phyloP scores from a whole-genome alignment of 2,888 invertebrate genomes.

The Cenopis cana region DNA sequence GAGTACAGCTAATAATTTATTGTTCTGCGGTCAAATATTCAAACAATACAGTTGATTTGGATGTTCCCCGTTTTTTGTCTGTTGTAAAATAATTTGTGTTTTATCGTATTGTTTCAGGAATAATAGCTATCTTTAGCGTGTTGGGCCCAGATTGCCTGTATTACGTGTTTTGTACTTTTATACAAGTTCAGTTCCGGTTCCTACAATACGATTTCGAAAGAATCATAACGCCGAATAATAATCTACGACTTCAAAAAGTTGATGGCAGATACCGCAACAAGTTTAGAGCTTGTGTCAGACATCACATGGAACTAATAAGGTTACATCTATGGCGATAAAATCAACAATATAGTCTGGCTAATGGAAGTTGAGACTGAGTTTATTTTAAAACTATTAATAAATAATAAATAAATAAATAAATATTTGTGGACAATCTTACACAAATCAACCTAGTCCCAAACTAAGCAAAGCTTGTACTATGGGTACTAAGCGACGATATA shows the following conservation, averaged over 20 bases:
- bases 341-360: background rate
- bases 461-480: too few species aligned
- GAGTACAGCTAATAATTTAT: background rate
- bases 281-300: slow-evolving; percentile 52
- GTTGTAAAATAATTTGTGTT: background rate
- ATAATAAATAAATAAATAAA: too few species aligned
- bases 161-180: slow-evolving; percentile 60
- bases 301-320: slow-evolving; percentile 61
- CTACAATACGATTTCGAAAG: slow-evolving; percentile 57
- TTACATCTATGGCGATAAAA: slow-evolving; percentile 39
- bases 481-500: too few species aligned
- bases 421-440: too few species aligned
- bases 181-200: slow-evolving; percentile 59
- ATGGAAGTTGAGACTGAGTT: too few species aligned
- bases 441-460: too few species aligned
- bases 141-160: slow-evolving; percentile 61
- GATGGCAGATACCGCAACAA: slow-evolving; percentile 47
- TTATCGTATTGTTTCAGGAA: slow-evolving; percentile 40
- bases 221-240: slow-evolving; percentile 47
- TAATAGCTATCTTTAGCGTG: slow-evolving; percentile 53
- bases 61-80: background rate
- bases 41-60: background rate
- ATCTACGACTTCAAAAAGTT: slow-evolving; percentile 10
- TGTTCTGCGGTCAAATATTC: background rate
- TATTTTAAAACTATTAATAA: too few species aligned